Conservation (phyloP, 2,797 vertebrate genomes). For the Tachyglossus aculeatus region DNA sequence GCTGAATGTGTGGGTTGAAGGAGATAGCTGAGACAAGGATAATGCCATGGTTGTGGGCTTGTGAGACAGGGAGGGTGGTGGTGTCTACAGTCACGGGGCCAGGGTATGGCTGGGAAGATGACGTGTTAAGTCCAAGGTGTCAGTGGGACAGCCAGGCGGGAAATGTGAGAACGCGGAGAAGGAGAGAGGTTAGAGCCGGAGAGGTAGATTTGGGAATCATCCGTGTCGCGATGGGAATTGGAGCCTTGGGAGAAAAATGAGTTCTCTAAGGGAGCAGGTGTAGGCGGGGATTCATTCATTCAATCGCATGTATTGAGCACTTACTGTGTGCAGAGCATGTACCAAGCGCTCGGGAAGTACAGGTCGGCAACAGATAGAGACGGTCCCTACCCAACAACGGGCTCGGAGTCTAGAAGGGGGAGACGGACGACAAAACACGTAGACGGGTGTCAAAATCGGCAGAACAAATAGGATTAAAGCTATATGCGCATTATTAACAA, state of each 20-base stretch:
- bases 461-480: no score
- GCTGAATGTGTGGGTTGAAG: not conserved
- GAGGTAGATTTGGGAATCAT: not conserved
- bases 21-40: not conserved
- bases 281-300: not conserved
- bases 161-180: not conserved
- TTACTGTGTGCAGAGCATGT: no score
- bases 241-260: not conserved
- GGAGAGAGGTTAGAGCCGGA: not conserved
- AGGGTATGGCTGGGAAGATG: not conserved
- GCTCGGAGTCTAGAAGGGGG: no score
- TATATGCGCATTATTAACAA: no score
- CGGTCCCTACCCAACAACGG: no score
- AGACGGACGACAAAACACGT: no score
- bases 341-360: no score
- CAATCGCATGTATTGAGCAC: no score
- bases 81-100: not conserved
- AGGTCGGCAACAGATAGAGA: no score
- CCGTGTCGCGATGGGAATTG: not conserved
- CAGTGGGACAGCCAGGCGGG: not conserved
- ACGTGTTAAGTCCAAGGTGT: not conserved
- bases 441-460: no score
- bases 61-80: not conserved
- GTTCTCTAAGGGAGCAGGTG: not conserved
- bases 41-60: not conserved